These are phyloP conservation scores for Harpia harpyja DNA, from an alignment of 2,797 vertebrate genomes.

Conservation along the genomic window DNA sequence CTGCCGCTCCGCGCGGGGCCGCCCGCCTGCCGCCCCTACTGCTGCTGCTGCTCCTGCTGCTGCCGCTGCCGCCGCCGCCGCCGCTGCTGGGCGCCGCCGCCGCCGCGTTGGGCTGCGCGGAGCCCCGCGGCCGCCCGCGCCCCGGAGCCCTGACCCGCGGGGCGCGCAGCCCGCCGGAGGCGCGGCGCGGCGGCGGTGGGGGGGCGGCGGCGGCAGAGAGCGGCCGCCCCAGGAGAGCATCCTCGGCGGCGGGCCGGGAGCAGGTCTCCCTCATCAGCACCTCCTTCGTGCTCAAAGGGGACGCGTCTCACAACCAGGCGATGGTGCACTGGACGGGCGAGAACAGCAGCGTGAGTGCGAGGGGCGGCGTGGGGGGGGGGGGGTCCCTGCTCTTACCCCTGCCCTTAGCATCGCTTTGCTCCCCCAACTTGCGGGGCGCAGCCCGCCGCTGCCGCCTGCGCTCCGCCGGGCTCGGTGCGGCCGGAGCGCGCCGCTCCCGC, in stretches of 20 bases:
- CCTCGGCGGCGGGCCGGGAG: slow-evolving; percentile 64
- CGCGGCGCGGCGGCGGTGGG: background rate
- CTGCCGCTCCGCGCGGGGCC: background rate
- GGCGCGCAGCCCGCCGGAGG: slow-evolving; percentile 48
- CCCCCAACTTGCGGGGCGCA: background rate
- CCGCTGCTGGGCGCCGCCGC: background rate
- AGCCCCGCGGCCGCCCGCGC: slow-evolving; percentile 62
- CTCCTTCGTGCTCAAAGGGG: slow-evolving; percentile 96
- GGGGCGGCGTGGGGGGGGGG: background rate
- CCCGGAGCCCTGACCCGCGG: slow-evolving; percentile 62
- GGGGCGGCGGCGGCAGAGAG: slow-evolving; percentile 23
- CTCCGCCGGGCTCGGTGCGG: background rate
- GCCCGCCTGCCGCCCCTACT: background rate
- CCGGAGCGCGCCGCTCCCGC: background rate
- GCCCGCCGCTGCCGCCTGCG: background rate
- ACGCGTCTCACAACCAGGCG: slow-evolving; percentile 97
- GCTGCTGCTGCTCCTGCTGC: background rate
- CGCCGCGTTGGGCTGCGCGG: slow-evolving; percentile 63
- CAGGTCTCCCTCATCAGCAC: slow-evolving; percentile 89
- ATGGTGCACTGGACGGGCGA: slow-evolving; percentile 99
- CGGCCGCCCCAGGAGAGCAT: slow-evolving; percentile 75
- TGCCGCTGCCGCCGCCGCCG: background rate
- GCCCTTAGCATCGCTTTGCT: background rate
- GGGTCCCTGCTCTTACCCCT: background rate
- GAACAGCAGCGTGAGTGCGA: slow-evolving; percentile 95